Base-by-base conservation (phyloP, 2,113 vertebrate genomes). In the Pandion haliaetus region DNA sequence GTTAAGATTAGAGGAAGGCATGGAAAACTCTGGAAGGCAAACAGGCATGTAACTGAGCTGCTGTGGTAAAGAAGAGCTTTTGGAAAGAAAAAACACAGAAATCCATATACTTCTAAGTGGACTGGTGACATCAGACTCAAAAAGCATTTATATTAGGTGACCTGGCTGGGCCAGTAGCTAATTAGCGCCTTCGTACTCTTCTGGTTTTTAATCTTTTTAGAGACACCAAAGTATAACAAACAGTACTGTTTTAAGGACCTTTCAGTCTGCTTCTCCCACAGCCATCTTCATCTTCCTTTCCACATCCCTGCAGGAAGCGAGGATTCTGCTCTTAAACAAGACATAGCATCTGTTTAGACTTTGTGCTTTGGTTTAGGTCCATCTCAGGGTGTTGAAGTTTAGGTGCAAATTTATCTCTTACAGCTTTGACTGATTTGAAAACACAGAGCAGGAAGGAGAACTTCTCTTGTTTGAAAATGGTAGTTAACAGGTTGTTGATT, bases 401-500 rank as follows among this genome's bases (percentile, higher is more conserved):
- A 87, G 19, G 54, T 49, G 76, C 34, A 94, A 82, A 69, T 85
- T 89, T 4, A 38, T 67, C 54, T 91, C 62, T 69, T 70, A 36
- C 38, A 38, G 59, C 23, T 88, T 62, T 90, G 65, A 94, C 78
- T 87, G 55, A 65, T 90, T 83, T 92, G 76, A 74, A 97, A 96
- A 92, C 82, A 82, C 62, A 93, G 80, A 81, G 42, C 90, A 94
- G 90, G 94, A 96, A 93, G 73, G 42, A 90, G 55, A 94, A n/a
- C 17, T 90, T 25, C 47, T 61, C n/a, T 31, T 93, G 47, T 84
- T 94, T 94, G 90, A 83, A 92, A 96, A 71, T 9, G 55, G 85
- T 61, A 86, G 63, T 77, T 93, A 67, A 74, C 55, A 86, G 71
- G 28, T 82, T 54, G 52, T 57, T 91, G 88, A 83, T 88, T 66